These are phyloP conservation scores for Steinernema scapterisci DNA, from an alignment of 2,888 invertebrate genomes.

Conservation along the genomic window DNA sequence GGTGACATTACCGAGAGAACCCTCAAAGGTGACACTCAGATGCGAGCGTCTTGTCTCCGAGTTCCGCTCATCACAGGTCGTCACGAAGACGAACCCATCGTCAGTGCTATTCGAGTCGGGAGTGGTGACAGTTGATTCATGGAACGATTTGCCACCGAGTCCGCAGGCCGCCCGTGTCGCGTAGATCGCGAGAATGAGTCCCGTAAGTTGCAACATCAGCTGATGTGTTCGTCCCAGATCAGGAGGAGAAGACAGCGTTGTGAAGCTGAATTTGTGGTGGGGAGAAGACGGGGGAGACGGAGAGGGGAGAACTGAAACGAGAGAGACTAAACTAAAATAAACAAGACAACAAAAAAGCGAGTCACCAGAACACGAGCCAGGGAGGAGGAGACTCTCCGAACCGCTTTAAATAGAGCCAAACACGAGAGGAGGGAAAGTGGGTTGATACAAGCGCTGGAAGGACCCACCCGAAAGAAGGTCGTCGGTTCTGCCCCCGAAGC, in stretches of 20 bases:
- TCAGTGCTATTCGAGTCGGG: slow-evolving; percentile 3
- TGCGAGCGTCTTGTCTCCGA: slow-evolving; percentile 11
- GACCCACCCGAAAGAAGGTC: neutral
- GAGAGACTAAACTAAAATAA: neutral
- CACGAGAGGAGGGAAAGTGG: neutral
- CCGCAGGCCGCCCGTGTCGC: slow-evolving; percentile 17
- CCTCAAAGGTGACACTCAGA: slow-evolving; percentile 21
- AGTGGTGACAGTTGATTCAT: neutral
- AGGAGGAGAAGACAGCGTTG: neutral
- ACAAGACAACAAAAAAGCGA: neutral
- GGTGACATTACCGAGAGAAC: neutral
- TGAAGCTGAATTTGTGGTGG: too few species aligned
- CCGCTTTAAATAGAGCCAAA: neutral
- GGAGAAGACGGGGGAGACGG: neutral
- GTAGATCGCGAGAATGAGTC: slow-evolving; percentile 14
- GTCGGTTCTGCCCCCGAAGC: neutral
- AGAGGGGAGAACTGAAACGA: neutral
- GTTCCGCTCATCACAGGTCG: slow-evolving; percentile 18
- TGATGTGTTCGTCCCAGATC: neutral
- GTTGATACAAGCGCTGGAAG: neutral
- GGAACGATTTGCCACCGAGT: slow-evolving; percentile 23
- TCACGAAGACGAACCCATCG: slow-evolving; percentile 22
- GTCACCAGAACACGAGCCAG: too few species aligned
- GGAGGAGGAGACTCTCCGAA: too few species aligned
- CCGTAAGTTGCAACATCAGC: slow-evolving; percentile 14